Evolutionary conservation across 2,888 invertebrate species (phyloP), one percentile per base, ranked within the genome.

Genomic region (Troides helena): DNA sequence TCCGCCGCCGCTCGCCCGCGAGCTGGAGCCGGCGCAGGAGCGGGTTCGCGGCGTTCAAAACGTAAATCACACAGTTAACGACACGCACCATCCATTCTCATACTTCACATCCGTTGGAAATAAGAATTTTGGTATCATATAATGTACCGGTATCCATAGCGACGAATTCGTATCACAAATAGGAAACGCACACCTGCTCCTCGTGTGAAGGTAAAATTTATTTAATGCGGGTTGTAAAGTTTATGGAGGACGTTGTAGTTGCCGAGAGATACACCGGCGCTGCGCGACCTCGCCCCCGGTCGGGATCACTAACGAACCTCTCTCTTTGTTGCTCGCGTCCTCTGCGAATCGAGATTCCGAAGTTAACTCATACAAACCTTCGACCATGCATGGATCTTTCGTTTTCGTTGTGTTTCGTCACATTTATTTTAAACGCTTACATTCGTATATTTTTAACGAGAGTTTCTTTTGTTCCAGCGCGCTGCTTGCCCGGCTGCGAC

Each of bases 401-500:
- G 80, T 77, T 83, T 82, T 83, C 81, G 85, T 83, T 30, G 30
- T 5, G 3, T 30, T 30, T 3, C 30, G 5, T 30, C 5, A 30
- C 30, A 76, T 77, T 72, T 77, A 73, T 75, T 80, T 77, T 78
- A 77, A 74, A 73, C 76, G 76, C 78, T 83, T 83, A 84, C 82
- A 78, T 82, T 39, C 80, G 78, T 75, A 83, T 83, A 76, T 77
- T 80, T 87, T 88, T 92, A 90, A 92, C 84, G 85, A 90, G 86
- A 76, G 82, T 89, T 90, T 86, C 93, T 94, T 93, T 93, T 96
- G 90, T 91, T 92, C 68, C 91, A 99, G 99, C 99, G 83, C 95
- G 96, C 83, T 99, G 99, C 94, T 93, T 96, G 90, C 95, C 97
- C 85, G 98, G 98, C 89, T 99, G 99, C 94, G 96, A 97, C 93